phyloP scores from a whole-genome alignment of 2,113 vertebrate genomes.

The Nycticorax nycticorax region DNA sequence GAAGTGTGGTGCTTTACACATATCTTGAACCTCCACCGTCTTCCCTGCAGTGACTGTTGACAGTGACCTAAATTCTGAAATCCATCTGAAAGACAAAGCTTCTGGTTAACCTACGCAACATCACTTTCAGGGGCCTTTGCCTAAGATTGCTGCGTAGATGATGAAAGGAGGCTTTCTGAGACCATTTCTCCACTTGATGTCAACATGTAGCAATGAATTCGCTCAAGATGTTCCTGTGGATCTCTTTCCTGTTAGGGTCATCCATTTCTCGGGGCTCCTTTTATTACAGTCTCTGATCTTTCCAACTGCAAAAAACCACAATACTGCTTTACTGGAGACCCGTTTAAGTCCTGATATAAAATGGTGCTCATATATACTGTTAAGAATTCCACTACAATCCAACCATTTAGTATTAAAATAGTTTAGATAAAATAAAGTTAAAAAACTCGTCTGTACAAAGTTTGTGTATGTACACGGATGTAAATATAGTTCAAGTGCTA shows the following conservation, averaged over 20 bases:
- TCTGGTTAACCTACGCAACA: background rate
- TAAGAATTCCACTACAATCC: background rate
- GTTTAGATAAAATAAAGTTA: background rate
- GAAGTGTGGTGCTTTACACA: background rate
- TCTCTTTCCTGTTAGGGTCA: background rate
- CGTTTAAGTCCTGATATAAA: constrained; percentile 3
- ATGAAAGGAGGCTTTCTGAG: constrained; percentile 38
- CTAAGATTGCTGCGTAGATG: background rate
- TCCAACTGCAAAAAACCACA: background rate
- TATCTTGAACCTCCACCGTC: background rate
- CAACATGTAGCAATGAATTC: background rate
- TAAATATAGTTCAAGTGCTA: background rate
- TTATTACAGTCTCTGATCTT: background rate
- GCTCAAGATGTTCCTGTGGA: constrained; percentile 8
- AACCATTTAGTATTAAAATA: background rate
- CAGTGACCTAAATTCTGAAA: constrained; percentile 32
- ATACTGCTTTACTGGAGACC: background rate
- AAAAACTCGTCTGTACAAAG: background rate
- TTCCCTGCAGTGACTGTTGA: constrained; percentile 21
- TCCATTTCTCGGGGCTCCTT: background rate
- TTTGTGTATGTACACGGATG: background rate
- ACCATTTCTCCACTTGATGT: background rate
- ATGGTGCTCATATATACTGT: background rate
- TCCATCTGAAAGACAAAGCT: constrained; percentile 20
- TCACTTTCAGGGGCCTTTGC: background rate